phyloP scores from a whole-genome alignment of 1,140 invertebrate species.

The Odontomachus brunneus region DNA sequence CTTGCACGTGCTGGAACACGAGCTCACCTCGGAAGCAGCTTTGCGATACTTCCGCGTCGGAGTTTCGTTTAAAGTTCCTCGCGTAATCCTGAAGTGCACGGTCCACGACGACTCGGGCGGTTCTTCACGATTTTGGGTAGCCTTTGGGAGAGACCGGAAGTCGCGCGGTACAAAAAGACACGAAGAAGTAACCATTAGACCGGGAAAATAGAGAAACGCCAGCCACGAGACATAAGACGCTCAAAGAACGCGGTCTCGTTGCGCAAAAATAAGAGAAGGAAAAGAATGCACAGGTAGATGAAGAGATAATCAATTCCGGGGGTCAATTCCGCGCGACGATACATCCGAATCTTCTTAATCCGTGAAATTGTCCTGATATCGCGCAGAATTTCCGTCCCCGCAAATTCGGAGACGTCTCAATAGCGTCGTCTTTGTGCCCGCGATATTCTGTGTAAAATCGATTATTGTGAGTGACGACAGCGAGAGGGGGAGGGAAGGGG shows the following conservation, averaged over 20 bases:
- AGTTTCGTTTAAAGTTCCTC: conserved; percentile 78
- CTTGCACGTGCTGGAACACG: conserved; percentile 35
- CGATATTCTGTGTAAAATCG: neutral
- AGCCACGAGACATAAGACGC: conserved; percentile 22
- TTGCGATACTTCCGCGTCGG: conserved; percentile 72
- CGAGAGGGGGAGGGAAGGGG: too few species aligned
- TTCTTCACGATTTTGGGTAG: conserved; percentile 64
- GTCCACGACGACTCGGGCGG: conserved; percentile 59
- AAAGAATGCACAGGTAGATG: too few species aligned
- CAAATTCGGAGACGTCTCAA: too few species aligned
- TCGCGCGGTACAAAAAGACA: conserved; percentile 43
- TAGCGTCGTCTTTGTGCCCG: neutral
- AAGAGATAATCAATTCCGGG: too few species aligned
- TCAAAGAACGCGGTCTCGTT: neutral
- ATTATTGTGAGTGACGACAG: neutral
- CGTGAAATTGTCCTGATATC: too few species aligned
- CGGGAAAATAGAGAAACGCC: conserved; percentile 25
- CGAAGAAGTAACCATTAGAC: conserved; percentile 50
- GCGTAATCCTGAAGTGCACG: conserved; percentile 76
- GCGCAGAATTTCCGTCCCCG: too few species aligned
- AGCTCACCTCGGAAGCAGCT: conserved; percentile 49
- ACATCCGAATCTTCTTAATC: too few species aligned
- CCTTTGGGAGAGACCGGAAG: conserved; percentile 40
- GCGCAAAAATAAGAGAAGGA: too few species aligned
- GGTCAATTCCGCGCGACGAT: too few species aligned